Base-by-base conservation (phyloP, 2,797 vertebrate genomes). In the Hippopotamyrus pictus region DNA sequence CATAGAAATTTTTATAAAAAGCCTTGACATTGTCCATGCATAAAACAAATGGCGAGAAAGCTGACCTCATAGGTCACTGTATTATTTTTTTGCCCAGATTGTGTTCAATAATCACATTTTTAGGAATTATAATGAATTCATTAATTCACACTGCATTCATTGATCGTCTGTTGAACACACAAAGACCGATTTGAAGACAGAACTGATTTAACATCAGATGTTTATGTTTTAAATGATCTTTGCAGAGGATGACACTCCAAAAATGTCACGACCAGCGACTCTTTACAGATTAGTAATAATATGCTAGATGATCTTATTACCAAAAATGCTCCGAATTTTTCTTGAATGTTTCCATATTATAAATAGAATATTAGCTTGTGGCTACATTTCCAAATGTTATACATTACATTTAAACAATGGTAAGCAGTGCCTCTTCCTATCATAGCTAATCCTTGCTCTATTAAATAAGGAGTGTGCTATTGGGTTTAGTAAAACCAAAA, bases 61-160 rank as follows among this genome's bases (percentile, higher is more conserved):
- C 14, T 62, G 41, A 89, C 83, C 6, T 89, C 41, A 50, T 46
- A 59, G 41, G 44, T 84, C 54, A 46, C 7, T 29, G 22, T 25
- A 44, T 89, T 65, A 65, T 65, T 29, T 84, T 83, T 62, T 62
- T 19, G 44, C 44, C 53, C 54, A 48, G 22, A 57, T 57, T 54
- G 50, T 46, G 19, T 87, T 59, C 41, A 87, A n/a, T 87, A 44
- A 87, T 87, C 41, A 29, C 54, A 87, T 62, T 86, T 53, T 86
- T 54, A 25, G 53, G 54, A 59, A 62, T 86, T 86, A 17, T 37
- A 86, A 57, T 54, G 22, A 86, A 86, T 53, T 86, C 29, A 29
- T 86, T 86, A 57, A 86, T 86, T 84, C 46, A 51, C 82, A 25
- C 48, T 84, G 44, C 22, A 48, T 84, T 84, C 48, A 51, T 50